Conservation (phyloP, 2,888 invertebrate genomes). For the Dinocampus coccinellae region DNA sequence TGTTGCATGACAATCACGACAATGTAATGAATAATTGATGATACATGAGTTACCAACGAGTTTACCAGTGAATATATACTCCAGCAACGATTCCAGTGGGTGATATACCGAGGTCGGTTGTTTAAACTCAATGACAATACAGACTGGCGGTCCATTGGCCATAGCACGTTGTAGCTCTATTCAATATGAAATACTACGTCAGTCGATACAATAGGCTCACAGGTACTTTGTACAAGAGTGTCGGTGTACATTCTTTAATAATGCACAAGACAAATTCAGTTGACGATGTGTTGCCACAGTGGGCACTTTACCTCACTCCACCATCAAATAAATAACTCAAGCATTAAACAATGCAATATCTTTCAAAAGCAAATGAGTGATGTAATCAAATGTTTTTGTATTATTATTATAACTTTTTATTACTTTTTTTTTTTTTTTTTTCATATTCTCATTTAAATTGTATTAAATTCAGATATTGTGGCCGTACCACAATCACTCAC, state of each 20-base stretch:
- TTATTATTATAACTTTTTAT: background rate
- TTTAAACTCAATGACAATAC: conserved; percentile 66
- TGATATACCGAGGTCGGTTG: conserved; percentile 49
- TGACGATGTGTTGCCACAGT: background rate
- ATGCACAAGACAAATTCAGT: conserved; percentile 57
- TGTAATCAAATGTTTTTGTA: background rate
- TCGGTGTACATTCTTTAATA: conserved; percentile 59
- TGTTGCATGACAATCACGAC: background rate
- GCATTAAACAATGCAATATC: background rate
- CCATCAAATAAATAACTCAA: background rate
- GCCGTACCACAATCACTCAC: conserved; percentile 59
- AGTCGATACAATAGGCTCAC: conserved; percentile 50
- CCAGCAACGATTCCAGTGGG: conserved; percentile 27
- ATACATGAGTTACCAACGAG: conserved; percentile 19
- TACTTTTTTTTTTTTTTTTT: background rate
- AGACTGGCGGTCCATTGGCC: conserved; percentile 33
- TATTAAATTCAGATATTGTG: conserved; percentile 32
- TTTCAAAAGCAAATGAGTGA: background rate
- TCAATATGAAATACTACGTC: conserved; percentile 44
- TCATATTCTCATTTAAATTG: background rate
- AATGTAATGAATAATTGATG: conserved; percentile 35
- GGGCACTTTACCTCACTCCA: background rate
- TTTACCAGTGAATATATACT: conserved; percentile 17
- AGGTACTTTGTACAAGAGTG: conserved; percentile 53
- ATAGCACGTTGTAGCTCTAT: conserved; percentile 52